phyloP scores from a whole-genome alignment of 2,888 invertebrate genomes.

The Tinea semifulvella region DNA sequence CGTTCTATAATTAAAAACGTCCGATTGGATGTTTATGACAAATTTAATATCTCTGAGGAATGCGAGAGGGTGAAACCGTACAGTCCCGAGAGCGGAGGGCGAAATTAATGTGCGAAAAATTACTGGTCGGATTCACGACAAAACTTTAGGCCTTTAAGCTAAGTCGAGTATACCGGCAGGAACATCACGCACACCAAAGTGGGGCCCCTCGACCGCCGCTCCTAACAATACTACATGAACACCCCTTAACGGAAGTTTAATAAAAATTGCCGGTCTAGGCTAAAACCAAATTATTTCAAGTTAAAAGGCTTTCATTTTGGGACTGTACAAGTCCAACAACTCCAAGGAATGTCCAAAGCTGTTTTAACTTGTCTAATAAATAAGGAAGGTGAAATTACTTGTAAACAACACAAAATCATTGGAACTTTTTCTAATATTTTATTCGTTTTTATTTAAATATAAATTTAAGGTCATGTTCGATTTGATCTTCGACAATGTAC shows the following conservation, averaged over 20 bases:
- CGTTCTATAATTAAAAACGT: constrained; percentile 39
- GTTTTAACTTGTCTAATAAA: no score
- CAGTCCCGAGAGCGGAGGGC: constrained; percentile 45
- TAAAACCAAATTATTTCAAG: no score
- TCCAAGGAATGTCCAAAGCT: constrained; percentile 43
- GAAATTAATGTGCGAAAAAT: constrained; percentile 44
- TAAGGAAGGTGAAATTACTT: constrained; percentile 34
- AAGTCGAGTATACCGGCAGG: constrained; percentile 46
- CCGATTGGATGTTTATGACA: constrained; percentile 37
- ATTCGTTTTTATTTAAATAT: constrained; percentile 24
- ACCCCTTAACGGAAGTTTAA: neutral
- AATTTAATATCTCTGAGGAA: constrained; percentile 25
- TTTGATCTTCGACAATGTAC: constrained; percentile 60
- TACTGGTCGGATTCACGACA: constrained; percentile 48
- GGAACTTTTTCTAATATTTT: constrained; percentile 57
- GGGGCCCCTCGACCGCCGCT: constrained; percentile 54
- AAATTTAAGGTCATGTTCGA: constrained; percentile 59
- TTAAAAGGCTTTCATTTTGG: constrained; percentile 4
- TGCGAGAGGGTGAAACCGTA: constrained; percentile 40
- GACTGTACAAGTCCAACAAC: constrained; percentile 35
- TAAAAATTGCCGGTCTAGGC: constrained; percentile 3
- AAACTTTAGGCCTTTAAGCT: constrained; percentile 62
- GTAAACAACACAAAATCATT: constrained; percentile 51
- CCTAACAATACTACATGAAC: constrained; percentile 37
- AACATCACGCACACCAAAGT: constrained; percentile 40